Conservation (phyloP, 2,888 invertebrate species). For the Drosophila fulvimacula region DNA sequence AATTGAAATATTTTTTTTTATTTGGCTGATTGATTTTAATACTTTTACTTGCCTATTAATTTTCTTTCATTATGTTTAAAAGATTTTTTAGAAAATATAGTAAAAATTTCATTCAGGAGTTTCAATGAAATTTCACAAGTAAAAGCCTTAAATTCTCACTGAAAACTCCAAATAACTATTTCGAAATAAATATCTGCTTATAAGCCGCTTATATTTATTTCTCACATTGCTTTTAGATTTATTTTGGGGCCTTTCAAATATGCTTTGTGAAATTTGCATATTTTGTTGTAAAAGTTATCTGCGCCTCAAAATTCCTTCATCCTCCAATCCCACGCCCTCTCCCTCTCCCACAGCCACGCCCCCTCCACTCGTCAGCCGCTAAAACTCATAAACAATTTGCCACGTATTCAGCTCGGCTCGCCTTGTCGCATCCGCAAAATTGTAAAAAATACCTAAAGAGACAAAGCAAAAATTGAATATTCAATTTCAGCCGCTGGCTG, state of each 20-base stretch:
- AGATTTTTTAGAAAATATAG: too few species aligned
- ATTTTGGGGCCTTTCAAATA: conserved; percentile 12
- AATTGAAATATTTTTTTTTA: not conserved
- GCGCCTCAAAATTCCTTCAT: conserved; percentile 14
- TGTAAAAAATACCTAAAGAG: conserved; percentile 33
- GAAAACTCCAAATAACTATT: not conserved
- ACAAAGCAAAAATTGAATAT: conserved; percentile 69
- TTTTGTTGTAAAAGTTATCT: conserved; percentile 40
- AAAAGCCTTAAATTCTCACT: not conserved
- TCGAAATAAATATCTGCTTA: not conserved
- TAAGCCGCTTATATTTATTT: not conserved
- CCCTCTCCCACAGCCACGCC: not conserved
- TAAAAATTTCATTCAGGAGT: not conserved
- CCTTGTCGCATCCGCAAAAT: conserved; percentile 6
- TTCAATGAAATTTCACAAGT: not conserved
- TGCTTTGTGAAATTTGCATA: conserved; percentile 31
- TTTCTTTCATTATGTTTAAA: not conserved
- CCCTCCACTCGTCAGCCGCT: conserved; percentile 18
- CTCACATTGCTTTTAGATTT: not conserved
- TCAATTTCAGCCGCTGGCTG: conserved; percentile 63
- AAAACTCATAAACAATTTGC: conserved; percentile 47
- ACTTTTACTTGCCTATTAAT: not conserved
- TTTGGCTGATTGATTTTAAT: not conserved
- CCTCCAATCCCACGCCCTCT: not conserved
- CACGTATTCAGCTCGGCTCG: conserved; percentile 27